A percentile compares a stretch with the other conserved stretches of the same genome.
phyloP scores from a whole-genome alignment of 2,113 vertebrate genomes.

The Actenoides hombroni region DNA sequence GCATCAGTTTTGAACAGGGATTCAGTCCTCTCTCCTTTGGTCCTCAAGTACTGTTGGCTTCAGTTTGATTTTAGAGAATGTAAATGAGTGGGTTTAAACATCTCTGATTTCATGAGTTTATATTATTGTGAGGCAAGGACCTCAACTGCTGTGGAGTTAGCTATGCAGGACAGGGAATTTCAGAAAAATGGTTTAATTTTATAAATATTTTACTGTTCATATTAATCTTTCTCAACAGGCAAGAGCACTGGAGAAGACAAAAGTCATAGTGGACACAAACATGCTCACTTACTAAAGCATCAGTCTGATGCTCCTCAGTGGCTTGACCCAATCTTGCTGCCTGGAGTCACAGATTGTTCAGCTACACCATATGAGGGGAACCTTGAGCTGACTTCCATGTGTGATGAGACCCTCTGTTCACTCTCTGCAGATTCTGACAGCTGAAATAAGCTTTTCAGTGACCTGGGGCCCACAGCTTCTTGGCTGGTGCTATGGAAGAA shows the following conservation, averaged over 20 bases:
- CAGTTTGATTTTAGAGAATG: not conserved
- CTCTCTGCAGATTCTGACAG: not conserved
- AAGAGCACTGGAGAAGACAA: not conserved
- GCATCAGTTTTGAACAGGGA: not conserved
- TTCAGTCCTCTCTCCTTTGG: not conserved
- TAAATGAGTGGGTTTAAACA: not conserved
- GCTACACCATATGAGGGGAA: accelerated
- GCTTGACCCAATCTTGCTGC: not conserved
- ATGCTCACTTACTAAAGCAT: not conserved
- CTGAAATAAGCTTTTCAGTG: not conserved
- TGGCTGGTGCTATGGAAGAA: not conserved
- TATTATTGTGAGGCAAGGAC: not conserved
- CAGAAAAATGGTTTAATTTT: not conserved
- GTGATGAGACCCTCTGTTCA: not conserved
- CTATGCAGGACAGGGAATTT: not conserved
- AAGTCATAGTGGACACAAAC: not conserved
- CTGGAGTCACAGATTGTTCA: not conserved
- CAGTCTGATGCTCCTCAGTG: not conserved
- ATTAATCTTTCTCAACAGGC: not conserved
- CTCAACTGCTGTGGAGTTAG: not conserved
- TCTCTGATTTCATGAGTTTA: not conserved
- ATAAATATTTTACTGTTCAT: not conserved
- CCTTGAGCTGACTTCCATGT: accelerated
- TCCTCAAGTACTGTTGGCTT: not conserved
- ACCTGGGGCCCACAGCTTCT: not conserved